Conservation (phyloP, 2,888 invertebrate species). For the Dryobota labecula region DNA sequence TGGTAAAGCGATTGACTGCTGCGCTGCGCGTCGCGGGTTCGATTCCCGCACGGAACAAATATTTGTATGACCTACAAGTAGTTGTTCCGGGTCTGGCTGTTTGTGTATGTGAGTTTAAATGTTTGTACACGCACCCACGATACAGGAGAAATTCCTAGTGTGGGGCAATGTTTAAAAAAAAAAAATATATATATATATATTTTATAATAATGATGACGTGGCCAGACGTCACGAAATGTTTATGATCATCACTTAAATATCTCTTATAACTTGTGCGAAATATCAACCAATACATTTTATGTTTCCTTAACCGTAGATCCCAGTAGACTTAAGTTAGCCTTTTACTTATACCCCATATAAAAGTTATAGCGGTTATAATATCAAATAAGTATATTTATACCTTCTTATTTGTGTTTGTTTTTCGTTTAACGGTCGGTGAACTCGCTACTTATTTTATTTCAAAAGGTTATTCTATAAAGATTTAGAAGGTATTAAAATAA, state of each 20-base stretch:
- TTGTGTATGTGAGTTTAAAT: too few species aligned
- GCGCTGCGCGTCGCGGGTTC: too few species aligned
- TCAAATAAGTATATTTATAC: constrained; percentile 20
- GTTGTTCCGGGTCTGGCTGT: too few species aligned
- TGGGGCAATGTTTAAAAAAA: too few species aligned
- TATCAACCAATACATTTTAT: constrained; percentile 3
- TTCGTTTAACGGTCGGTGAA: neutral
- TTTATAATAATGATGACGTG: too few species aligned
- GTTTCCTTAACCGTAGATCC: neutral
- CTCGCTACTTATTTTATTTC: neutral
- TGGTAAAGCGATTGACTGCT: too few species aligned
- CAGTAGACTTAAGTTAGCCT: neutral
- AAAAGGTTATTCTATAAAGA: neutral
- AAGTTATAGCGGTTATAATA: constrained; percentile 15
- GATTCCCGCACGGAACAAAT: too few species aligned
- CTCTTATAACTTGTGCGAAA: constrained; percentile 26
- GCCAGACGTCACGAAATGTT: neutral
- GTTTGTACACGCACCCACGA: too few species aligned
- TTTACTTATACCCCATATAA: constrained; percentile 13
- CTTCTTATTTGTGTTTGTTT: constrained; percentile 7
- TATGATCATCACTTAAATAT: neutral
- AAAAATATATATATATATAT: too few species aligned
- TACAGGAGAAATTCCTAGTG: too few species aligned
- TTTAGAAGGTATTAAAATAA: too few species aligned
- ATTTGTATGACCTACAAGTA: too few species aligned